Evolutionary conservation across 2,113 vertebrate species (phyloP).

Genomic region (Hypocryptadius cinnamomeus): DNA sequence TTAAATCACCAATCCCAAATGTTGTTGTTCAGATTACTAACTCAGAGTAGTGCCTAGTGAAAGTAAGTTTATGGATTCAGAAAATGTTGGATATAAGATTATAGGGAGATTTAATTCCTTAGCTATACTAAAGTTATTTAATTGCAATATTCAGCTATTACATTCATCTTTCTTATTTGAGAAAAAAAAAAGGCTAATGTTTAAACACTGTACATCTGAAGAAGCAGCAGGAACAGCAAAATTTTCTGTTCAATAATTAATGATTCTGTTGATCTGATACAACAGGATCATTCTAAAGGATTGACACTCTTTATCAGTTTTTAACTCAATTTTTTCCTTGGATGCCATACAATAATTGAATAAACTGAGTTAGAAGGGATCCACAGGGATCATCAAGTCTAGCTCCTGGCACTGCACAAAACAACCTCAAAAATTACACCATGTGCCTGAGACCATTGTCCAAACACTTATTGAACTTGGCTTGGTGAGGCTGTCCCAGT

Average conservation of each 20-base stretch:
- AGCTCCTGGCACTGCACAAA: not conserved
- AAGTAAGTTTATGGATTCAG: not conserved
- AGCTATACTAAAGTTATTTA: not conserved
- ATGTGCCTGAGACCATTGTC: not conserved
- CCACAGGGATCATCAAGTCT: not conserved
- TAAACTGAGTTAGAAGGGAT: not conserved
- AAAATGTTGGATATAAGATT: not conserved
- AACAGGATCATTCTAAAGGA: not conserved
- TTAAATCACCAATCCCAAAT: not conserved
- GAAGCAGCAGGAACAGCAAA: not conserved
- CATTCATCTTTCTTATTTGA: fast-evolving
- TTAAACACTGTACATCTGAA: not conserved
- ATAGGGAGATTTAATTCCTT: not conserved
- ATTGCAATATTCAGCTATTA: not conserved
- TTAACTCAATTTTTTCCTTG: not conserved
- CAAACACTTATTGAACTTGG: not conserved
- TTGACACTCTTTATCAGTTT: not conserved
- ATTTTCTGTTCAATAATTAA: not conserved
- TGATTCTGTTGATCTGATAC: not conserved
- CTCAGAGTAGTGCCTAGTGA: not conserved
- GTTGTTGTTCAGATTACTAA: not conserved
- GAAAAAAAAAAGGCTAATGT: not conserved
- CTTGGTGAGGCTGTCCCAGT: fast-evolving
- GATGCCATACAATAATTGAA: not conserved
- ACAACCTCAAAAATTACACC: not conserved